Conservation (phyloP, 2,797 vertebrate species). For the Squalus acanthias region DNA sequence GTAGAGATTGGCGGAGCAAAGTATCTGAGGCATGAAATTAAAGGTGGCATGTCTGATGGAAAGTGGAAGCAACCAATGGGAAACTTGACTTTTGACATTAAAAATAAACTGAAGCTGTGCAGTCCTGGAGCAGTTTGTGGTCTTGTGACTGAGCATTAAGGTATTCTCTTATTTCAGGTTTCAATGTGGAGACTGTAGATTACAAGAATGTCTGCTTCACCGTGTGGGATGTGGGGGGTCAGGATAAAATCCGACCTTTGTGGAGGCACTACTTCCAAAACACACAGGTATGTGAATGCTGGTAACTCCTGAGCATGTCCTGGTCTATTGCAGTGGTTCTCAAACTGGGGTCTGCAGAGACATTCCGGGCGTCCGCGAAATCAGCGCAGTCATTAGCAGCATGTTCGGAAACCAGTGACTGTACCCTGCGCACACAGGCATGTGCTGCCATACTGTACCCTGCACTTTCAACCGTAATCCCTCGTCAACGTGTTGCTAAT, state of each 20-base stretch:
- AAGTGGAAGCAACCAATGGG: background rate
- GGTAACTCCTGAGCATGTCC: background rate
- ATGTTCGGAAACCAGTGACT: no score
- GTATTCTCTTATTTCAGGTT: conserved; percentile 55
- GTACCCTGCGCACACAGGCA: no score
- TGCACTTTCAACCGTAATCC: no score
- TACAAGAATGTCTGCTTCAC: conserved; percentile 86
- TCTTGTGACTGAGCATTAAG: background rate
- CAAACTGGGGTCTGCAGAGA: no score
- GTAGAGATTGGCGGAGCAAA: background rate
- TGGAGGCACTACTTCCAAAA: conserved; percentile 87
- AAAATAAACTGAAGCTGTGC: background rate
- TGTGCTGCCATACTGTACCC: no score
- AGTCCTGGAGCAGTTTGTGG: background rate
- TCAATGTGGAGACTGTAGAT: conserved; percentile 81
- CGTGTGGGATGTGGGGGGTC: conserved; percentile 81
- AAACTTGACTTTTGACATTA: background rate
- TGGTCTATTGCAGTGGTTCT: background rate
- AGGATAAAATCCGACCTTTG: conserved; percentile 80
- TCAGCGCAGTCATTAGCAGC: no score
- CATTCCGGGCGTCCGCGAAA: no score
- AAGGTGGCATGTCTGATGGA: background rate
- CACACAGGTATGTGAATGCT: conserved; percentile 64
- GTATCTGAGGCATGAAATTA: background rate
- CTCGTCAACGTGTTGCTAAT: no score